A percentile compares a stretch with the other conserved stretches of the same genome.
phyloP scores from a whole-genome alignment of 2,797 vertebrate species.

The Crypturellus tataupa region DNA sequence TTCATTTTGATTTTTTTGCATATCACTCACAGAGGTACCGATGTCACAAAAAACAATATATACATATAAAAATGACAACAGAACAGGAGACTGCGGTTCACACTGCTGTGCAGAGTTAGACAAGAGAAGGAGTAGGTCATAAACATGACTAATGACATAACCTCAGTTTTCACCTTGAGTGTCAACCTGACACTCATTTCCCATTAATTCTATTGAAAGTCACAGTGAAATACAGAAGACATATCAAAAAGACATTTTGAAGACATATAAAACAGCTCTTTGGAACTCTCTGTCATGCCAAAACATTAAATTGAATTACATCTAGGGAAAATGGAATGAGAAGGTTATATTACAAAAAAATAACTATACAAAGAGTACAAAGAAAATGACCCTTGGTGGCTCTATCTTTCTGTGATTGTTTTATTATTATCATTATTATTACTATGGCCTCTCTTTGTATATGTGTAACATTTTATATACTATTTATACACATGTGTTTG shows the following conservation, averaged over 20 bases:
- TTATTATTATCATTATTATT: background rate
- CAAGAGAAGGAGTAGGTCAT: conserved; percentile 1
- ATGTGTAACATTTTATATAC: background rate
- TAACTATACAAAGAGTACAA: background rate
- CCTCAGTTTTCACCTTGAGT: conserved; percentile 8
- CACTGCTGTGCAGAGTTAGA: background rate
- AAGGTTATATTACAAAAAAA: background rate
- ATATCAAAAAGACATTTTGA: background rate
- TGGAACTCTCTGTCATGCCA: background rate
- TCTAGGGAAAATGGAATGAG: background rate
- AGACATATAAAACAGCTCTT: background rate
- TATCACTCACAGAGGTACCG: background rate
- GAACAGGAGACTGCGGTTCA: background rate
- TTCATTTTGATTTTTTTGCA: background rate
- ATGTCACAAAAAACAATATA: background rate
- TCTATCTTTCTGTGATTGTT: background rate
- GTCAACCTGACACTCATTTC: background rate
- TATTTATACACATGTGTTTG: background rate
- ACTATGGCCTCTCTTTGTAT: background rate
- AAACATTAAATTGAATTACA: background rate
- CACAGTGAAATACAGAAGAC: background rate
- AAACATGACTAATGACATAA: background rate
- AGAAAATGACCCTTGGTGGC: background rate
- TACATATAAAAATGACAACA: background rate
- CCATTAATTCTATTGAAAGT: conserved; percentile 10